Evolutionary conservation across 1,140 invertebrate genomes (phyloP).

Genomic region (Ostrea edulis): DNA sequence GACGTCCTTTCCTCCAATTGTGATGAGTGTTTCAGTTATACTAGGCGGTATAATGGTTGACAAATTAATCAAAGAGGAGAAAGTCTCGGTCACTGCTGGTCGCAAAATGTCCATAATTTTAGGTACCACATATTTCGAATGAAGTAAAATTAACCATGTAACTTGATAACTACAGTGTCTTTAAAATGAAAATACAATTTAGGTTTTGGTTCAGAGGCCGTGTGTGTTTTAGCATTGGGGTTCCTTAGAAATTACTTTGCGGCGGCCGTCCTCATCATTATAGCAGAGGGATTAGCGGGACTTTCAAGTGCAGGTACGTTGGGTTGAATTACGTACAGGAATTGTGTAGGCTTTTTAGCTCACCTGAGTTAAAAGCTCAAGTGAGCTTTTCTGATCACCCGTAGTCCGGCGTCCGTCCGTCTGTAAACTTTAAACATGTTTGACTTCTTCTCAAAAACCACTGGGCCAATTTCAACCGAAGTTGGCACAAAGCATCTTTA

Average conservation of each 20-base stretch:
- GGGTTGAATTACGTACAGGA: neutral
- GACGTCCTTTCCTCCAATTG: slow-evolving; percentile 55
- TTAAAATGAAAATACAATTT: neutral
- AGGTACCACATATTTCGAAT: neutral
- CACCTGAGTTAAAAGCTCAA: too few species aligned
- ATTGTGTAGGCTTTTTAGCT: neutral
- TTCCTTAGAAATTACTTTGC: slow-evolving; percentile 46
- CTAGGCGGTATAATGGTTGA: slow-evolving; percentile 56
- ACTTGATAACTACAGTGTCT: neutral
- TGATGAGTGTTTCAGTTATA: slow-evolving; percentile 61
- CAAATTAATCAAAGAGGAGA: slow-evolving; percentile 49
- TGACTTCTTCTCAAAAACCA: too few species aligned
- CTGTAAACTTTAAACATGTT: too few species aligned
- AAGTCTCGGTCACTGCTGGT: slow-evolving; percentile 53
- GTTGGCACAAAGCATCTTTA: too few species aligned
- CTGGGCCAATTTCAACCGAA: too few species aligned
- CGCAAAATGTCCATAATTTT: slow-evolving; percentile 58
- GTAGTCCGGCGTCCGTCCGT: too few species aligned
- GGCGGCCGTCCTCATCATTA: slow-evolving; percentile 52
- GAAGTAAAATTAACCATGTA: neutral
- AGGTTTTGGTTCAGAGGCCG: slow-evolving; percentile 63
- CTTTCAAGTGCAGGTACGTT: slow-evolving; percentile 62
- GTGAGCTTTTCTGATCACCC: too few species aligned
- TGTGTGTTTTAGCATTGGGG: slow-evolving; percentile 55
- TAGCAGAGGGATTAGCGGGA: slow-evolving; percentile 62